phyloP scores from a whole-genome alignment of 2,797 vertebrate genomes.

The Malurus splendens region DNA sequence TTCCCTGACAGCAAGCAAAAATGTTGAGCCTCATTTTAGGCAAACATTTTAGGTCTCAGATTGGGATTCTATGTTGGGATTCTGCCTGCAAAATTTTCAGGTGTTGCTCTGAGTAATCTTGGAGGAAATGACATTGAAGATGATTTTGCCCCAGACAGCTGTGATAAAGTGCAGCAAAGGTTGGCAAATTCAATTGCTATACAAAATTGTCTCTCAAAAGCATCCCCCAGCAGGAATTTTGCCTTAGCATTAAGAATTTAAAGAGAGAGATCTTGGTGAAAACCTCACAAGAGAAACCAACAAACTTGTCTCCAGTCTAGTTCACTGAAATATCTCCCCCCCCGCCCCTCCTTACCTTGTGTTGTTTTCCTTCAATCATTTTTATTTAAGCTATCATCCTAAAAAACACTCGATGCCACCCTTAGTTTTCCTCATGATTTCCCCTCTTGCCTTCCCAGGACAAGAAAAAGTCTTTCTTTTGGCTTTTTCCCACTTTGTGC shows the following conservation, averaged over 20 bases:
- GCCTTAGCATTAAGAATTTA: neutral
- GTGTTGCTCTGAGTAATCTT: neutral
- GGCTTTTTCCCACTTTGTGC: slow-evolving; percentile 70
- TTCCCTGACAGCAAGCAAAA: neutral
- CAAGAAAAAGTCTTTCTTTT: slow-evolving; percentile 71
- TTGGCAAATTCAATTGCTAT: neutral
- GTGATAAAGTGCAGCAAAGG: neutral
- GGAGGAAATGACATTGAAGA: neutral
- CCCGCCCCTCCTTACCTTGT: neutral
- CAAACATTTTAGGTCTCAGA: neutral
- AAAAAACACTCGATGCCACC: neutral
- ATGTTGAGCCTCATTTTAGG: neutral
- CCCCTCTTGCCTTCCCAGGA: slow-evolving; percentile 69
- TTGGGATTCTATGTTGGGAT: neutral
- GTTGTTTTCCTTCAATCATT: neutral
- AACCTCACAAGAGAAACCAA: neutral
- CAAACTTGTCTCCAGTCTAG: neutral
- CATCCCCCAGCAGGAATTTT: neutral
- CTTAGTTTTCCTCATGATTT: slow-evolving; percentile 54
- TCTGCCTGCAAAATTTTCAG: neutral
- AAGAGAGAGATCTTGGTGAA: neutral
- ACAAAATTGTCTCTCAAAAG: neutral
- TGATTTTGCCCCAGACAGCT: neutral
- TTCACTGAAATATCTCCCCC: neutral
- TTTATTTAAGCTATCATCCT: neutral